Evolutionary conservation across 37 sponge, comb jelly and placozoan genomes (phyloP), one percentile per base, ranked within the genome.

Genomic region (Beroe ovata): DNA sequence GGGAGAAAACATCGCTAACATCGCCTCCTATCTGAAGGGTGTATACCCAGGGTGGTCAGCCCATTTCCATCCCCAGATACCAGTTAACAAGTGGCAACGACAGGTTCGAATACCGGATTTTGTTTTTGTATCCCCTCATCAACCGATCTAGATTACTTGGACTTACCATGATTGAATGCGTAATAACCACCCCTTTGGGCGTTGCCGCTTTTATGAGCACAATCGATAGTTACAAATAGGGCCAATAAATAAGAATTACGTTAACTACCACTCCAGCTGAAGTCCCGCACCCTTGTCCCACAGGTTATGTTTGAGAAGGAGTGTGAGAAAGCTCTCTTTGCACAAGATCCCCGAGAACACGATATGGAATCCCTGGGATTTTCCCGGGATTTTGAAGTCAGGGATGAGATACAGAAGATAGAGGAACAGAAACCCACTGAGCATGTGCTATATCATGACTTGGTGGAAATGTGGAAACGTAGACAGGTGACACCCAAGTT

Each of bases 271-370:
- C 18, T 18, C 11, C 59, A 58, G 11, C 59, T n/a, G n/a, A n/a
- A n/a, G n/a, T n/a, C n/a, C n/a, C 16, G 38, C 71, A 71, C 38
- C 20, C 38, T 29, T 8, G 38, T 23, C 26, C 20, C 20, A 1
- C 84, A 77, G 84, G 84, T 42, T 1, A 77, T 77, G 84, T 77
- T 77, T 36, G 84, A 77, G 41, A 8, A 28, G n/a, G 54, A 77
- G 28, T 77, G 84, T 23, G 84, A 77, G 47, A 42, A 36, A 40
- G 84, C 54, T 2, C 6, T 77, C 25, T 77, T 77, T 36, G 38
- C 38, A 3, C 54, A 77, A 25, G 84, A 77, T 41, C 84, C 84
- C 1, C 22, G 54, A 16, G 23, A 77, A 14, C 28, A 42, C 28
- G 84, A 77, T 21, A 77, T 77, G 84, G 84, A 77, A 26, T 30